phyloP scores from a whole-genome alignment of 2,888 invertebrate species.

The Monopis laevigella region DNA sequence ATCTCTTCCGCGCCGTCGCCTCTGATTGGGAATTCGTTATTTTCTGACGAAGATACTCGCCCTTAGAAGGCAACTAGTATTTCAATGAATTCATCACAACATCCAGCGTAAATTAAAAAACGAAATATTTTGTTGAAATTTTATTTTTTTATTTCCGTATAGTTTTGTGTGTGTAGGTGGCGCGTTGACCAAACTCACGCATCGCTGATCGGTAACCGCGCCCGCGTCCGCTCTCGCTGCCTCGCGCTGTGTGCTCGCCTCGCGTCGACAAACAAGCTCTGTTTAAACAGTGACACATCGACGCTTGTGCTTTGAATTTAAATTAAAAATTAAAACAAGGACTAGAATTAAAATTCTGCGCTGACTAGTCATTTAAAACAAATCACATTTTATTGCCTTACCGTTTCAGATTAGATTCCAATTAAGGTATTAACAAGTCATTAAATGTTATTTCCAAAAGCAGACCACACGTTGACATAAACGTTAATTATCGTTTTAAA shows the following conservation, averaged over 20 bases:
- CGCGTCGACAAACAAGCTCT: slow-evolving; percentile 41
- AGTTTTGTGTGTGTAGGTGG: too few species aligned
- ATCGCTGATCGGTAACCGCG: slow-evolving; percentile 3
- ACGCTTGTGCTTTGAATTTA: slow-evolving; percentile 49
- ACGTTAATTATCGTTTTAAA: slow-evolving; percentile 48
- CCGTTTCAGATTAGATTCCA: background rate
- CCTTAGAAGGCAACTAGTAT: slow-evolving; percentile 23
- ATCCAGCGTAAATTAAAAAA: too few species aligned
- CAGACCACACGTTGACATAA: slow-evolving; percentile 38
- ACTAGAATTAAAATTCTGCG: slow-evolving; percentile 5
- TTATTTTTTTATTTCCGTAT: too few species aligned
- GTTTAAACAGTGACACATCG: slow-evolving; percentile 52
- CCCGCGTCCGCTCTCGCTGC: background rate
- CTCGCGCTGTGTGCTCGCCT: slow-evolving; percentile 8
- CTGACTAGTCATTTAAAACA: slow-evolving; percentile 4
- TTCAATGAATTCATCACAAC: slow-evolving; percentile 4
- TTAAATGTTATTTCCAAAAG: slow-evolving; percentile 1
- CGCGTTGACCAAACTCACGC: slow-evolving; percentile 7
- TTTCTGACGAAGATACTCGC: slow-evolving; percentile 22
- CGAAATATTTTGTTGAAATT: too few species aligned
- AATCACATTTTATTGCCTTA: slow-evolving; percentile 5
- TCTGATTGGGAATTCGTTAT: slow-evolving; percentile 56
- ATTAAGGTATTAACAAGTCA: background rate
- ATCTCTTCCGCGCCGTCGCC: slow-evolving; percentile 57
- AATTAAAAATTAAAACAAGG: slow-evolving; percentile 32